Percentiles rank a stretch among this genome's conserved stretches.
phyloP scores from a whole-genome alignment of 2,113 vertebrate genomes.

The Caloenas nicobarica region DNA sequence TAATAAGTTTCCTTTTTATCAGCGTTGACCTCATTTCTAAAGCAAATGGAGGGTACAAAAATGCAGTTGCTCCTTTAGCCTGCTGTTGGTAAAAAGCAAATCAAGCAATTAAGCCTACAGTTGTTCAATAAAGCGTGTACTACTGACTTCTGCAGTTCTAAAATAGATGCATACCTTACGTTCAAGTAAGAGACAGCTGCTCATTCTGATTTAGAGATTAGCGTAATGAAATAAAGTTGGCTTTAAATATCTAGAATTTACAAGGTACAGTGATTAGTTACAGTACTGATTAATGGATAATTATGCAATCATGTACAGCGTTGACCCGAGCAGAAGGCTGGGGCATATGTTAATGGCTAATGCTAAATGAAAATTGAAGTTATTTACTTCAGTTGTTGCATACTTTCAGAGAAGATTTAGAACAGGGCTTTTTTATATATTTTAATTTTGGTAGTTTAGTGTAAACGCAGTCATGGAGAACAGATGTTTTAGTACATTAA shows the following conservation, averaged over 20 bases:
- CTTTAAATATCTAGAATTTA: constrained; percentile 67
- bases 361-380: constrained; percentile 60
- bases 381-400: constrained; percentile 55
- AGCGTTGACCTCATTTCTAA: background rate
- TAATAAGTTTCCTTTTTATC: constrained; percentile 7
- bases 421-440: background rate
- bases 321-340: constrained; percentile 50
- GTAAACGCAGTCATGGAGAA: constrained; percentile 49
- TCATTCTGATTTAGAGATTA: constrained; percentile 78
- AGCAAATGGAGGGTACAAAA: constrained; percentile 18
- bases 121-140: constrained; percentile 67
- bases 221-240: constrained; percentile 77
- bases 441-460: background rate
- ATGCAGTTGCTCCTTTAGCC: constrained; percentile 30
- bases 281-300: constrained; percentile 65
- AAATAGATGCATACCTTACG: constrained; percentile 75
- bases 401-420: constrained; percentile 51
- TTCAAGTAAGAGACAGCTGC: constrained; percentile 74
- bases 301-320: constrained; percentile 45
- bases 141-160: constrained; percentile 67
- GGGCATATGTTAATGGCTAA: constrained; percentile 47
- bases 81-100: constrained; percentile 40
- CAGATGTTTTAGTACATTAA: constrained; percentile 52
- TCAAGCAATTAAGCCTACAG: constrained; percentile 61
- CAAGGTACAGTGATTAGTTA: constrained; percentile 62